A percentile compares a stretch with the other conserved stretches of the same genome.
These are phyloP conservation scores for Sitta carolinensis DNA, from an alignment of 2,797 vertebrate genomes.

Conservation along the genomic window DNA sequence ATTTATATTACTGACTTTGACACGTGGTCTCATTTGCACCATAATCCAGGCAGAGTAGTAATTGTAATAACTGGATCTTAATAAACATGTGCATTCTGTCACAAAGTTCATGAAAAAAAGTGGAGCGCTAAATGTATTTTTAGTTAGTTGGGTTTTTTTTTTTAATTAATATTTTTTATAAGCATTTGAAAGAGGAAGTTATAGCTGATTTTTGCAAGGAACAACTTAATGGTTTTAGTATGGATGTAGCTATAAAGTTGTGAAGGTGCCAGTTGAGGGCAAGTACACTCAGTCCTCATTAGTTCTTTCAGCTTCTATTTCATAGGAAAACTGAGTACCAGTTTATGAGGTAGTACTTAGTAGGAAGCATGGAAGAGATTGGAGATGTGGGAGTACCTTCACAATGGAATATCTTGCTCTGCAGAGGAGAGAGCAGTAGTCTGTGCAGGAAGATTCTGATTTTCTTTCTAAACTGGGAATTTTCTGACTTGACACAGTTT, in stretches of 20 bases:
- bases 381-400: not conserved
- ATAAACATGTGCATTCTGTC: not conserved
- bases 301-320: not conserved
- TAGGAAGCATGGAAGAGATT: not conserved
- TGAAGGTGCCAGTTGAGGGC: not conserved
- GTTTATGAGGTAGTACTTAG: not conserved
- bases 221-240: not conserved
- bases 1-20: not conserved
- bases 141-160: fast-evolving
- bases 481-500: not conserved
- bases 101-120: not conserved
- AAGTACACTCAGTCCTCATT: fast-evolving
- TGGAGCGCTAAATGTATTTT: not conserved
- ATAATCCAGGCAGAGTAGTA: not conserved
- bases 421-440: not conserved
- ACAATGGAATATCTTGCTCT: not conserved
- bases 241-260: not conserved
- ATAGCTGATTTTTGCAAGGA: not conserved
- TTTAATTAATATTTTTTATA: not conserved
- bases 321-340: not conserved
- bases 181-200: not conserved
- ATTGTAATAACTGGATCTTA: not conserved
- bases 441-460: not conserved
- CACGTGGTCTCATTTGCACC: fast-evolving
- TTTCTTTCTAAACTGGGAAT: not conserved